phyloP scores from a whole-genome alignment of 1,140 invertebrate species.

The Drosophila orena region DNA sequence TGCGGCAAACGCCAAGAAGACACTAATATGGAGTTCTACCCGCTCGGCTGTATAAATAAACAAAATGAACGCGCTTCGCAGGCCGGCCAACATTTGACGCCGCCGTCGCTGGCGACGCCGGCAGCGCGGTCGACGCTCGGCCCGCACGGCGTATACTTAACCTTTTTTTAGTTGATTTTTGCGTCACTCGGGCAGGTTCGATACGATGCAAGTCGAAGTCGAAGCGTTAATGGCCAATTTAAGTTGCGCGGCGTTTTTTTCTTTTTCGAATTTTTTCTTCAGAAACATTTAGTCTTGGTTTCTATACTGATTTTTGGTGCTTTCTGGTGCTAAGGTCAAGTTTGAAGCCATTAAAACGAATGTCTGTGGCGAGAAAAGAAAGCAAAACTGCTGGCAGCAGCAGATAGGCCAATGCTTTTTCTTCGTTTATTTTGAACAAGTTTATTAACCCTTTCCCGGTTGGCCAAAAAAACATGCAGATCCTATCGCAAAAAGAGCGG shows the following conservation, averaged over 20 bases:
- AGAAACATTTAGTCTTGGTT: constrained; percentile 11
- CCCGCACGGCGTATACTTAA: constrained; percentile 28
- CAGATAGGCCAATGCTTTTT: constrained; percentile 34
- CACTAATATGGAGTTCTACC: constrained; percentile 83
- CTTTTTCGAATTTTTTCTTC: background rate
- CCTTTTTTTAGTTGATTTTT: constrained; percentile 20
- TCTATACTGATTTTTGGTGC: constrained; percentile 25
- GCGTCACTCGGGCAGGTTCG: constrained; percentile 34
- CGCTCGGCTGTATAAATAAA: constrained; percentile 83
- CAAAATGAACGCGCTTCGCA: constrained; percentile 67
- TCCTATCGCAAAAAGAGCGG: constrained; percentile 48
- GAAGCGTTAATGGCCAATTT: constrained; percentile 72
- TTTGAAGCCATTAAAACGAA: constrained; percentile 68
- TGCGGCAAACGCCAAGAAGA: constrained; percentile 81
- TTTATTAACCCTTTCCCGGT: constrained; percentile 71
- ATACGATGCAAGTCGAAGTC: constrained; percentile 63
- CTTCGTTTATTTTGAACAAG: constrained; percentile 61
- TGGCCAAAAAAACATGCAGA: constrained; percentile 56
- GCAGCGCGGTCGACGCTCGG: constrained; percentile 37
- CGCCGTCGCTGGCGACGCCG: constrained; percentile 32
- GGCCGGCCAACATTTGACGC: constrained; percentile 39
- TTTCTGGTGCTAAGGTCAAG: constrained; percentile 78
- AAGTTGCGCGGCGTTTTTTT: constrained; percentile 17
- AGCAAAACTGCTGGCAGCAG: constrained; percentile 59
- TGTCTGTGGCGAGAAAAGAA: constrained; percentile 64